Base-by-base conservation (phyloP, 2,113 vertebrate genomes). In the Cyphomyrus plagiostoma region DNA sequence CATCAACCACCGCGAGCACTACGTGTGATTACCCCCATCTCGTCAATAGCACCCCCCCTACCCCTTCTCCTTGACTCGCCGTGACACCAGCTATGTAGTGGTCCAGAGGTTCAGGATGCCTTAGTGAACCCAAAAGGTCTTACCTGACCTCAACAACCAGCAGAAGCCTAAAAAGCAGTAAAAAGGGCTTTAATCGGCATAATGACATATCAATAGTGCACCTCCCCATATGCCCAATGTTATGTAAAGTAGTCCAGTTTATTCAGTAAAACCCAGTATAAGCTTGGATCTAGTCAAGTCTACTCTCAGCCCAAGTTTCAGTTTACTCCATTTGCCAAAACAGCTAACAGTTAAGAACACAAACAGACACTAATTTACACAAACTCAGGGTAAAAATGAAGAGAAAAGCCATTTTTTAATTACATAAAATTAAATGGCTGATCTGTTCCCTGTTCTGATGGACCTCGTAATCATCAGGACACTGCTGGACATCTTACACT, bases 1-100 rank as follows among this genome's bases (percentile, higher is more conserved):
- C 92, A 96, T 96, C 93, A 96, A 96, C 93, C 95, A 95, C 91
- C 94, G 94, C 21, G 95, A 96, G 90, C 95, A 96, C 92, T 96
- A 96, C 17, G 96, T 96, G 91, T 96, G 92, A 96, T 70, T 30
- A 35, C 87, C 23, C n/a, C 23, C 7, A 1, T 52, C 48, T 30
- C 0, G 8, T 45, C 19, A 70, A 52, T 23, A 48, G 21, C 15
- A 5, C 7, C 11, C 10, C 8, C 83, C 83, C 17, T 5, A 39
- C 9, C 46, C 83, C 19, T 49, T 23, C 83, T 48, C 83, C 17
- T 48, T 46, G 13, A 52, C 84, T 48, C 7, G 2, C 39, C 3
- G 21, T 48, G 46, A 30, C 45, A 23, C 45, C 48, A 11, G 48
- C 26, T 42, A 42, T 83, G 30, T 26, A 84, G 23, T 45, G 82